These are phyloP conservation scores for Nanorana parkeri DNA, from an alignment of 2,113 vertebrate species.

Conservation along the genomic window DNA sequence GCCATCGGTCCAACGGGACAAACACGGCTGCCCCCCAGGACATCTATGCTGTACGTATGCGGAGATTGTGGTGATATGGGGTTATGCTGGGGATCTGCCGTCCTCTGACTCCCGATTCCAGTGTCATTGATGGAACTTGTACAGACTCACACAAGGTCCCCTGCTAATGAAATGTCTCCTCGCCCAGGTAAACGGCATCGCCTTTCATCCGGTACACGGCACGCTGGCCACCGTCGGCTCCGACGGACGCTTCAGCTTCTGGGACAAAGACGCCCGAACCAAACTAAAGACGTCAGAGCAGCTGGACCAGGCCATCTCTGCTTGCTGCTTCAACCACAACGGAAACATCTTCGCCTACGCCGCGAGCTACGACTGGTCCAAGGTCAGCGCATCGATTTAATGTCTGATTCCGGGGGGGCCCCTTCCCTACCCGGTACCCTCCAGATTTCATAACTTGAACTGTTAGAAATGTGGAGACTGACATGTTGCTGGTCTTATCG, in stretches of 20 bases:
- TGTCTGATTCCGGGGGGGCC: too few species aligned
- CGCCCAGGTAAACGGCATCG: constrained; percentile 92
- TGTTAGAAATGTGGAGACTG: too few species aligned
- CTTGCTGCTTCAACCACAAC: constrained; percentile 95
- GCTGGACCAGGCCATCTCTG: constrained; percentile 94
- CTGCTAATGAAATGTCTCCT: neutral
- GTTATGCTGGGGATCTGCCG: neutral
- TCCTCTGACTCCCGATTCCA: neutral
- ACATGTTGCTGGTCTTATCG: too few species aligned
- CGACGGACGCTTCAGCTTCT: constrained; percentile 97
- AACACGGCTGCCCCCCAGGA: constrained; percentile 97
- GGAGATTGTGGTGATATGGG: too few species aligned
- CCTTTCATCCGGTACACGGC: constrained; percentile 96
- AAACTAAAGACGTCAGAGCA: constrained; percentile 98
- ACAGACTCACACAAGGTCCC: neutral
- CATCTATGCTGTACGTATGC: constrained; percentile 90
- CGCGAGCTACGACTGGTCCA: constrained; percentile 98
- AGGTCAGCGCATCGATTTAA: constrained; percentile 75
- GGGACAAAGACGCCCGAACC: constrained; percentile 98
- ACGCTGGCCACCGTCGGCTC: constrained; percentile 96
- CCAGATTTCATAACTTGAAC: too few species aligned
- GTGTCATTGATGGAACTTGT: too few species aligned
- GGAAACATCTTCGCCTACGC: constrained; percentile 98
- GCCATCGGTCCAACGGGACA: constrained; percentile 97
- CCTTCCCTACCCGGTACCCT: too few species aligned